Percentiles rank a stretch among this genome's conserved stretches.
Conservation (phyloP, 2,797 vertebrate genomes). For the Cyprinella venusta region DNA sequence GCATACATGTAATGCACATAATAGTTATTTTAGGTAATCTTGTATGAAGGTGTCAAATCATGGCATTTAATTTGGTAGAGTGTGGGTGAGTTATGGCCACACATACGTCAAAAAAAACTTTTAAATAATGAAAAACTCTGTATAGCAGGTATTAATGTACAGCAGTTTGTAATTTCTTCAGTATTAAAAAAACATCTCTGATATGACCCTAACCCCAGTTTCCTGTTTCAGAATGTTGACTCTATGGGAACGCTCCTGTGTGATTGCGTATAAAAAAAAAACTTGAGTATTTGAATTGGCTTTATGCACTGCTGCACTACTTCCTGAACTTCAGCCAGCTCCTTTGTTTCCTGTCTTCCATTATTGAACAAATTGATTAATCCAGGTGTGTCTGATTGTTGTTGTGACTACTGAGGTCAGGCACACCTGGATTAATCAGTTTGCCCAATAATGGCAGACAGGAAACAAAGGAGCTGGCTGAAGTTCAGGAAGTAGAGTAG, state of each 20-base stretch:
- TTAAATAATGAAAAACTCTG: background rate
- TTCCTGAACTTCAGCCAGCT: no score
- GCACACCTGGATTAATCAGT: no score
- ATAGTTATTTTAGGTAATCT: background rate
- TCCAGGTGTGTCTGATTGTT: no score
- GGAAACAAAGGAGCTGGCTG: no score
- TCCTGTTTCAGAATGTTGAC: background rate
- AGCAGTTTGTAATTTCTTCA: no score
- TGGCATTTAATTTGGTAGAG: background rate
- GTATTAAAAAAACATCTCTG: background rate
- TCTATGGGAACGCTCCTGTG: background rate
- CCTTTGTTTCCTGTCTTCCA: no score
- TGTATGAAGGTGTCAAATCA: slow-evolving; percentile 1
- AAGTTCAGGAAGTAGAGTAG: no score
- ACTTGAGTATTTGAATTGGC: no score
- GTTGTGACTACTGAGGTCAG: no score
- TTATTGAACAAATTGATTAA: no score
- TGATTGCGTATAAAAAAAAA: background rate
- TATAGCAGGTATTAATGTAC: background rate
- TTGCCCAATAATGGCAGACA: no score
- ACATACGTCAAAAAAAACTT: background rate
- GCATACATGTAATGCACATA: background rate
- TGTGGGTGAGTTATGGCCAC: background rate
- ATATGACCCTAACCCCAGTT: background rate
- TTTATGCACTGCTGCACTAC: no score